A percentile compares a stretch with the other conserved stretches of the same genome.
Evolutionary conservation across 2,797 vertebrate genomes (phyloP).

Genomic region (Hoplostethus atlanticus): DNA sequence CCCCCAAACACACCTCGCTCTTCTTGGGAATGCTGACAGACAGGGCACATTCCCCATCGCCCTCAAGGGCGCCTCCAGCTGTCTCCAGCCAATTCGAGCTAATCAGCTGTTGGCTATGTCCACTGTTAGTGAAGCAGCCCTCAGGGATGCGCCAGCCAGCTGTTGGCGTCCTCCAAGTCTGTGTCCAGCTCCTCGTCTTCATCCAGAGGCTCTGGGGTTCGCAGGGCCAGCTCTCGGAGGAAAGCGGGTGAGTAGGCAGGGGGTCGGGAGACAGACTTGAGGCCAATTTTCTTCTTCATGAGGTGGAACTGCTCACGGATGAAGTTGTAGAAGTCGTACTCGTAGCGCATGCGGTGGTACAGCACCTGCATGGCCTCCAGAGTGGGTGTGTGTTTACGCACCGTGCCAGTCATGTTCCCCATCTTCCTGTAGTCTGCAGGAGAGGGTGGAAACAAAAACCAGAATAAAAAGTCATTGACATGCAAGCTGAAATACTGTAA

Average conservation of each 20-base stretch:
- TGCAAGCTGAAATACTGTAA: background rate
- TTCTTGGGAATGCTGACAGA: slow-evolving; percentile 61
- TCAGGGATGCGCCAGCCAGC: slow-evolving; percentile 93
- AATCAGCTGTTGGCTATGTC: slow-evolving; percentile 38
- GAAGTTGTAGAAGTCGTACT: slow-evolving; percentile 98
- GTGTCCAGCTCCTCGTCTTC: slow-evolving; percentile 90
- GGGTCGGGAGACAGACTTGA: slow-evolving; percentile 85
- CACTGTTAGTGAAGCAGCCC: slow-evolving; percentile 24
- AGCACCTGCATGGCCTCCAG: slow-evolving; percentile 95
- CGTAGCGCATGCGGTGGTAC: slow-evolving; percentile 96
- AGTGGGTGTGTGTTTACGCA: slow-evolving; percentile 94
- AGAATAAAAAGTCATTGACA: background rate
- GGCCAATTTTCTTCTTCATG: slow-evolving; percentile 95
- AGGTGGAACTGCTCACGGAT: slow-evolving; percentile 97
- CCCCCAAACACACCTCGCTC: slow-evolving; percentile 55
- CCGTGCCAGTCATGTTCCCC: slow-evolving; percentile 97
- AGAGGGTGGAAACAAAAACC: background rate
- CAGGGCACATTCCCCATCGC: slow-evolving; percentile 24
- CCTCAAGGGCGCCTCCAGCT: slow-evolving; percentile 41
- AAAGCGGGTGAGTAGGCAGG: slow-evolving; percentile 84
- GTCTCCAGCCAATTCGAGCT: slow-evolving; percentile 49
- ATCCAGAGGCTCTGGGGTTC: slow-evolving; percentile 91
- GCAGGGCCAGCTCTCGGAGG: slow-evolving; percentile 88
- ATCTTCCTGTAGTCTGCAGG: slow-evolving; percentile 93
- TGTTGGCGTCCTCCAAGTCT: slow-evolving; percentile 91